These are phyloP conservation scores for Syngnathus rostellatus DNA, from an alignment of 2,797 vertebrate species.

Conservation along the genomic window DNA sequence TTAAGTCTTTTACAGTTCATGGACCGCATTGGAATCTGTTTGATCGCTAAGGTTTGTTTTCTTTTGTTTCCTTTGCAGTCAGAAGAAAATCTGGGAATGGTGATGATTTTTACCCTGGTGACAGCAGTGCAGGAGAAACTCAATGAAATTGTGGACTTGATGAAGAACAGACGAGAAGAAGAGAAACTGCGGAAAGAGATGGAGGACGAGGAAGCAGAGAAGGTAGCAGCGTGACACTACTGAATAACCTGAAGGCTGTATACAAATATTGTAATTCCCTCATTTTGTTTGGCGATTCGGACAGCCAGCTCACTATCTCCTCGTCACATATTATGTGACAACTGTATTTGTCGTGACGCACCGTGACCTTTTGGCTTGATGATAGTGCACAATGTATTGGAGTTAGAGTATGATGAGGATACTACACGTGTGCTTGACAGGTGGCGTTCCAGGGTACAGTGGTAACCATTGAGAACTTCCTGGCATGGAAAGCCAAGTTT, in stretches of 20 bases:
- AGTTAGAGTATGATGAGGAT: neutral
- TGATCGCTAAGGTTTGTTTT: neutral
- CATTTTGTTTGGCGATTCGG: no score
- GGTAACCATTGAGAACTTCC: constrained; percentile 94
- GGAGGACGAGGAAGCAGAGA: constrained; percentile 94
- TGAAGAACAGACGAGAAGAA: constrained; percentile 86
- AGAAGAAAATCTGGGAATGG: constrained; percentile 94
- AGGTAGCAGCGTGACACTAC: constrained; percentile 58
- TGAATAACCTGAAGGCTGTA: neutral
- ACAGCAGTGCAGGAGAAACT: constrained; percentile 94
- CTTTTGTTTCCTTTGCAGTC: constrained; percentile 61
- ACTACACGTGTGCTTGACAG: constrained; percentile 48
- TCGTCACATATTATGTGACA: no score
- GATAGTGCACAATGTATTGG: neutral
- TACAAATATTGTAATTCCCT: no score
- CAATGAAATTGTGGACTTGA: constrained; percentile 90
- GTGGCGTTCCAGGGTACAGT: constrained; percentile 91
- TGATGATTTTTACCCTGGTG: constrained; percentile 97
- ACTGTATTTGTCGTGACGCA: no score
- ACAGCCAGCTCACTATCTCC: no score
- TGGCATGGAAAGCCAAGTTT: constrained; percentile 89
- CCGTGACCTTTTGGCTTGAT: neutral
- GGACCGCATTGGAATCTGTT: neutral
- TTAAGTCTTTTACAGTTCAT: neutral
- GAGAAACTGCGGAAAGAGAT: constrained; percentile 80